Evolutionary conservation across 2,888 invertebrate species (phyloP).

Genomic region (Aporophyla nigra): DNA sequence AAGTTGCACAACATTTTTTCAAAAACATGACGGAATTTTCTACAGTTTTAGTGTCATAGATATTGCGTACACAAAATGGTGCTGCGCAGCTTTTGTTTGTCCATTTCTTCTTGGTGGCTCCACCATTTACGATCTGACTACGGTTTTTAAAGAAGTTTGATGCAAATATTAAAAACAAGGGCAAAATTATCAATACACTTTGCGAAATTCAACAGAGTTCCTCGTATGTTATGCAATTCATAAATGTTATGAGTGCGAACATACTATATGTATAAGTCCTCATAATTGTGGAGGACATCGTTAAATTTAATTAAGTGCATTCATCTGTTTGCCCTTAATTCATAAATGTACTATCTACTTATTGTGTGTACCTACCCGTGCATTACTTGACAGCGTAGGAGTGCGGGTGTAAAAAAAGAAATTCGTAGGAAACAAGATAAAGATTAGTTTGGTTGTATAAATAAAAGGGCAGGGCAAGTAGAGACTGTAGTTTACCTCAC

Average conservation of each 20-base stretch:
- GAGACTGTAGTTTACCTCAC: slow-evolving; percentile 42
- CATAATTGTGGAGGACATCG: too few species aligned
- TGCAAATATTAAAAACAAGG: slow-evolving; percentile 14
- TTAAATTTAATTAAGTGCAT: not conserved
- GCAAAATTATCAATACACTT: slow-evolving; percentile 8
- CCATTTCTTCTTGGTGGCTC: not conserved
- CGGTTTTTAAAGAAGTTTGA: slow-evolving; percentile 1
- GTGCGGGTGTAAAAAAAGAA: slow-evolving; percentile 44
- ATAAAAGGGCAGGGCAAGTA: slow-evolving; percentile 33
- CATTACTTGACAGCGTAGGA: slow-evolving; percentile 43
- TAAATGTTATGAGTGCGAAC: not conserved
- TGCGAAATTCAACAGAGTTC: not conserved
- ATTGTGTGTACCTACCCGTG: slow-evolving; percentile 40
- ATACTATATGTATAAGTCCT: not conserved
- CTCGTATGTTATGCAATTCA: not conserved
- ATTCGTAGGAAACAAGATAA: slow-evolving; percentile 23
- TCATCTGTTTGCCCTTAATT: slow-evolving; percentile 20
- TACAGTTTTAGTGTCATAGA: not conserved
- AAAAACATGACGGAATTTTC: not conserved
- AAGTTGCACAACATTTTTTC: slow-evolving; percentile 20
- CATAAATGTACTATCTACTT: slow-evolving; percentile 41
- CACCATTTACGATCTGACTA: slow-evolving; percentile 13
- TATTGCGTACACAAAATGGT: not conserved
- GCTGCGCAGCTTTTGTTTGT: slow-evolving; percentile 21
- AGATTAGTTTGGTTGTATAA: slow-evolving; percentile 31